A percentile compares a stretch with the other conserved stretches of the same genome.
These are phyloP conservation scores for Notarius quadriscutis DNA, from an alignment of 2,113 vertebrate genomes.

Conservation along the genomic window DNA sequence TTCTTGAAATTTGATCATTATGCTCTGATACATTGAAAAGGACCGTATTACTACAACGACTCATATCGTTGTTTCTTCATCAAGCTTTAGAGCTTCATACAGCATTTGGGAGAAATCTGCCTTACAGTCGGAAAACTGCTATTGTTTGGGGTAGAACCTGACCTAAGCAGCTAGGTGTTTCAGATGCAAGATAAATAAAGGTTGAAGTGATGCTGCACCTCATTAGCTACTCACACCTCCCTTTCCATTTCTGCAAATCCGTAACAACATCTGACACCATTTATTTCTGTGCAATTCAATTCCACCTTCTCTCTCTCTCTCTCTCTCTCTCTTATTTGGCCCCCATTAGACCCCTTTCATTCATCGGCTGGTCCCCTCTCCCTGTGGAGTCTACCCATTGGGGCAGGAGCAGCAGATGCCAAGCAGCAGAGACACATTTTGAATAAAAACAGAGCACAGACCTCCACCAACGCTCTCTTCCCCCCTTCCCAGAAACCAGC, in stretches of 20 bases:
- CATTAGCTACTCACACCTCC: neutral
- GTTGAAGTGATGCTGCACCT: neutral
- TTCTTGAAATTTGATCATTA: neutral
- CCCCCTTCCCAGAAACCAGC: conserved; percentile 5
- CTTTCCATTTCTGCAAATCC: neutral
- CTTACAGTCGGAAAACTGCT: neutral
- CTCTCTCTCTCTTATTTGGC: neutral
- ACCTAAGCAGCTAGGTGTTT: neutral
- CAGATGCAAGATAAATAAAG: conserved; percentile 2
- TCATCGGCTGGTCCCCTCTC: neutral
- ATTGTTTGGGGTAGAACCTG: neutral
- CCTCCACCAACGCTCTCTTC: neutral
- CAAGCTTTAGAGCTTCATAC: neutral
- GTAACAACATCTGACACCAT: neutral
- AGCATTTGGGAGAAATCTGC: neutral
- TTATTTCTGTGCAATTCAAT: neutral
- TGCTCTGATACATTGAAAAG: neutral
- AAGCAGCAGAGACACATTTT: conserved; percentile 41
- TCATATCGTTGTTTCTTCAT: neutral
- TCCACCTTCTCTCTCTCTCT: neutral
- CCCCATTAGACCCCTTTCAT: neutral
- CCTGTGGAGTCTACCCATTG: conserved; percentile 8
- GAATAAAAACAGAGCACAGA: conserved; percentile 46
- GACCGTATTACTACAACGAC: neutral
- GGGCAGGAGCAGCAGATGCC: conserved; percentile 53